Base-by-base conservation (phyloP, 2,797 vertebrate species). In the Crypturellus tataupa region DNA sequence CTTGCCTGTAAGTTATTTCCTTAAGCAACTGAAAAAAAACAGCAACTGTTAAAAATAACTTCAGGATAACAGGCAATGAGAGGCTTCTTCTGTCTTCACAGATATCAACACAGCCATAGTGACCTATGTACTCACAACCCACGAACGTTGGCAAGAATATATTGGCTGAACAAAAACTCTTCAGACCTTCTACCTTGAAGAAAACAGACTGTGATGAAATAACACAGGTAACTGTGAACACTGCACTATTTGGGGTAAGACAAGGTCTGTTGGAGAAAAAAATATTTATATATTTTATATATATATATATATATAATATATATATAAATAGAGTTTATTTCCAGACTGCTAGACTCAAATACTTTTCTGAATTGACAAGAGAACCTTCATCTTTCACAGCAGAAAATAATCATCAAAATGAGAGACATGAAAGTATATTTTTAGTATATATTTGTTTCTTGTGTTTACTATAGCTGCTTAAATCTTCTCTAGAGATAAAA, bases 111-210 rank as follows among this genome's bases (percentile, higher is more conserved):
- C 40, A 59, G n/a, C 23, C 49, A 5, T 9, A 17, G 68, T 94
- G 75, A 80, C 60, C 89, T 60, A 8, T 33, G 51, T 9, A 10
- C 72, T 81, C 77, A 23, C 0, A 1, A 46, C 53, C n/a, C 51
- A 29, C 24, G 6, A 15, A 17, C 62, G 49, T 72, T 85, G 72
- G 65, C 53, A 44, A 2, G 73, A 85, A 94, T 90, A 68, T 29
- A 49, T 49, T 85, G 65, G 25, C 37, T 37, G 80, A 80, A 78
- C 60, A 68, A 68, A 95, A 94, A 58, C 3, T 12, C 23, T 39
- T 53, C 49, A 68, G 59, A 27, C 17, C 68, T 86, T 91, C 94
- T 62, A 85, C 55, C 84, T 89, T 82, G 71, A 90, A 75, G 60
- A 64, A 56, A 94, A 68, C 12, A 42, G 3, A 46, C 18, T 18